Conservation (phyloP, 2,797 vertebrate genomes). For the Liasis olivaceus region DNA sequence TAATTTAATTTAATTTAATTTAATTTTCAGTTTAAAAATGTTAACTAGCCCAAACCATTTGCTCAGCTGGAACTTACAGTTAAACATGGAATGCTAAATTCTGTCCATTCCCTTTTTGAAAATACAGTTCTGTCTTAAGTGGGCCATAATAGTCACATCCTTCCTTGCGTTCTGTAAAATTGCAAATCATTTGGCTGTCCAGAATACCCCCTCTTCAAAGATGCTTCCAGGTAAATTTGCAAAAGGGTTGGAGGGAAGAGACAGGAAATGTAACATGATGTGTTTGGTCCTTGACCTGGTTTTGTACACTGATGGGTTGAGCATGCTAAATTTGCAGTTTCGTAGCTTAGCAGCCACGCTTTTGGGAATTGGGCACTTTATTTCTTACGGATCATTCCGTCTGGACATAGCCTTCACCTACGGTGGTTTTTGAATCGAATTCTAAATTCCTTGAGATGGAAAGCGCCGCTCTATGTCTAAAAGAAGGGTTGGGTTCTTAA, state of each 20-base stretch:
- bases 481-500: conserved; percentile 32
- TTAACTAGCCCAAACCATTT: neutral
- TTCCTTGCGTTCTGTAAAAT: neutral
- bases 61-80: neutral
- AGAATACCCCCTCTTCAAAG: neutral
- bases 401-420: neutral
- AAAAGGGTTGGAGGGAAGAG: no score
- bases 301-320: neutral
- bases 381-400: neutral
- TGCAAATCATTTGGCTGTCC: neutral
- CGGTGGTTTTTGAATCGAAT: neutral
- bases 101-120: neutral
- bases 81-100: neutral
- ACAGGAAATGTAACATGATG: neutral
- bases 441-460: neutral
- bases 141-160: neutral
- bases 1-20: no score
- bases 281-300: neutral
- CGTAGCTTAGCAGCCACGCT: neutral
- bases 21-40: neutral
- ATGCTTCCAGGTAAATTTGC: neutral
- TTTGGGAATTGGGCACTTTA: neutral
- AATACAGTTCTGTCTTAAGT: neutral
- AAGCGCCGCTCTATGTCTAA: neutral
- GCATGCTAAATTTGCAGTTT: neutral